Evolutionary conservation across 2,113 vertebrate genomes (phyloP).

Genomic region (Ammodytes marinus): DNA sequence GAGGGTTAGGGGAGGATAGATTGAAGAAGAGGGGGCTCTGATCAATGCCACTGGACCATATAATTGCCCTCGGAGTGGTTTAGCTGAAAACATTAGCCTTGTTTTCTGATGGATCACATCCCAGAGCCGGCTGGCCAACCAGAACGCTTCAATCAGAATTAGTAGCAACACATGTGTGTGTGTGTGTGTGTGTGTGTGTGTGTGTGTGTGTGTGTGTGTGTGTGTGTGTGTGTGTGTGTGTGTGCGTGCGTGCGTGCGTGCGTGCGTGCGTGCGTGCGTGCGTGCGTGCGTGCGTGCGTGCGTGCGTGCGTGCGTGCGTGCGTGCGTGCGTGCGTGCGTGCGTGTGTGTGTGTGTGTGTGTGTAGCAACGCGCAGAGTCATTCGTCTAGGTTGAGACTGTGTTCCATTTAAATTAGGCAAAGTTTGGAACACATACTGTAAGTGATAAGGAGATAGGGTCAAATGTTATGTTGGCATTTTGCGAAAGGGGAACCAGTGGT

Average conservation of each 20-base stretch:
- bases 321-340: no score
- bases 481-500: conserved; percentile 12
- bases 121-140: conserved; percentile 80
- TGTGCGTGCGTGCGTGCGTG: no score
- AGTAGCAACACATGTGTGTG: conserved; percentile 10
- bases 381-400: conserved; percentile 33
- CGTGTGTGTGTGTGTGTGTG: no score
- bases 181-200: no score
- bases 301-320: no score
- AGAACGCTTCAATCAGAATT: conserved; percentile 74
- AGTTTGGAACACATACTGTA: conserved; percentile 11
- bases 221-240: no score
- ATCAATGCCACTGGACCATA: conserved; percentile 99
- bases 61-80: conserved; percentile 98
- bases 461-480: conserved; percentile 12
- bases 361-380: conserved; percentile 27
- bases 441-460: conserved; percentile 28
- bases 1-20: conserved; percentile 92
- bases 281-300: no score
- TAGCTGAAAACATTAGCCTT: conserved; percentile 96
- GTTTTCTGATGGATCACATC: conserved; percentile 95
- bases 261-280: no score
- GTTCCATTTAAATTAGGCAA: conserved; percentile 39
- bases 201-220: no score
- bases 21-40: conserved; percentile 96